Evolutionary conservation across 2,113 vertebrate genomes (phyloP).

Genomic region (Gallinago paraguaiae): DNA sequence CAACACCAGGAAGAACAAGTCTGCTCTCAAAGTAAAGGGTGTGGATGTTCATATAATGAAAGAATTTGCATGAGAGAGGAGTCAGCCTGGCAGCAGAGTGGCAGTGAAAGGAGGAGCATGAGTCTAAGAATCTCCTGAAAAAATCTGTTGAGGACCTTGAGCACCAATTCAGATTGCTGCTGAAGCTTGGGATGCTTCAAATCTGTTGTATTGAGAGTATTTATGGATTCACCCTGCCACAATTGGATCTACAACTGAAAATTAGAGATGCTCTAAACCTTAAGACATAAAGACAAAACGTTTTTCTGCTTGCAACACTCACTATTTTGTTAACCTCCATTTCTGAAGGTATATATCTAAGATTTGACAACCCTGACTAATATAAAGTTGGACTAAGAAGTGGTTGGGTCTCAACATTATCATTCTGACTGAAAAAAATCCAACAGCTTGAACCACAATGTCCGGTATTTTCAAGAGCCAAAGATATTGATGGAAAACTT

Average conservation of each 20-base stretch:
- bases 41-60: rapidly evolving
- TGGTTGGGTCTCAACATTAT: not conserved
- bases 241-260: not conserved
- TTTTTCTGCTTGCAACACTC: not conserved
- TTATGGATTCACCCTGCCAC: not conserved
- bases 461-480: not conserved
- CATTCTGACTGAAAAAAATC: not conserved
- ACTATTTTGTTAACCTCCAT: not conserved
- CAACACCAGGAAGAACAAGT: not conserved
- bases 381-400: not conserved
- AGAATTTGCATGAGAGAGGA: not conserved
- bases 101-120: not conserved
- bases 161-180: not conserved
- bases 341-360: not conserved
- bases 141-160: not conserved
- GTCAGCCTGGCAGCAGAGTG: not conserved
- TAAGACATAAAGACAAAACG: not conserved
- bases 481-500: not conserved
- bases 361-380: not conserved
- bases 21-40: not conserved
- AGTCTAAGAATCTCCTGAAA: not conserved
- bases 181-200: not conserved
- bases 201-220: not conserved
- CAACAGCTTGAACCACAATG: not conserved
- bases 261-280: not conserved